Evolutionary conservation across 2,888 invertebrate genomes (phyloP).

Genomic region (Acronicta psi): DNA sequence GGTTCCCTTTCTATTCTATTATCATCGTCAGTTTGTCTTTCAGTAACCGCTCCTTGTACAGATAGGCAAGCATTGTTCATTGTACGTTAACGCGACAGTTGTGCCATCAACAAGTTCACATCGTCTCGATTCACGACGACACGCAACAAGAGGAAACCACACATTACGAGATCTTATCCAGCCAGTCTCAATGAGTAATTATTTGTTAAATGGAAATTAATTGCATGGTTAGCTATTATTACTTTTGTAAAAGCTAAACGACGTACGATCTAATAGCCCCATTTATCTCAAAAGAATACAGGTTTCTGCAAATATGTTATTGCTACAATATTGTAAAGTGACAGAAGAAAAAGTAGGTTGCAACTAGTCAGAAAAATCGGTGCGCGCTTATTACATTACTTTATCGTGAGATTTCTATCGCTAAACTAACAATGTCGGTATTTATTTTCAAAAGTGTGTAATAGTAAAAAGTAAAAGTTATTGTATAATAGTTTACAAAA

Average conservation of each 20-base stretch:
- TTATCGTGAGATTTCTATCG: conserved; percentile 66
- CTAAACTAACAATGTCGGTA: conserved; percentile 61
- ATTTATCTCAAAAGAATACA: conserved; percentile 32
- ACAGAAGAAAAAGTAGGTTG: conserved; percentile 29
- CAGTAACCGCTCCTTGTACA: conserved; percentile 41
- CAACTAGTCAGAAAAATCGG: conserved; percentile 32
- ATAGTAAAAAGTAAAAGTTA: conserved; percentile 57
- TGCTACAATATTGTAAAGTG: conserved; percentile 24
- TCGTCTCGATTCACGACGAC: conserved; percentile 55
- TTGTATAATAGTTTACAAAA: conserved; percentile 56
- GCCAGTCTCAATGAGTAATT: conserved; percentile 39
- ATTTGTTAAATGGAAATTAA: conserved; percentile 46
- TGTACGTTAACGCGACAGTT: conserved; percentile 41
- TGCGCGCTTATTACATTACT: conserved; percentile 55
- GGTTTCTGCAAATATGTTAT: conserved; percentile 7
- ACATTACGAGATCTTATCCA: conserved; percentile 43
- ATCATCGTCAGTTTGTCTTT: conserved; percentile 16
- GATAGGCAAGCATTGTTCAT: conserved; percentile 56
- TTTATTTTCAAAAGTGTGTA: conserved; percentile 66
- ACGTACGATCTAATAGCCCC: conserved; percentile 35
- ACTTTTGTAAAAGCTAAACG: conserved; percentile 35
- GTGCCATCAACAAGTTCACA: conserved; percentile 57
- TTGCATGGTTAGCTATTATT: conserved; percentile 32
- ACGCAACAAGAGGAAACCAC: conserved; percentile 33
- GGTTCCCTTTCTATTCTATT: too few relatives aligned